phyloP scores from a whole-genome alignment of 2,888 invertebrate species.

The Mythimna vitellina region DNA sequence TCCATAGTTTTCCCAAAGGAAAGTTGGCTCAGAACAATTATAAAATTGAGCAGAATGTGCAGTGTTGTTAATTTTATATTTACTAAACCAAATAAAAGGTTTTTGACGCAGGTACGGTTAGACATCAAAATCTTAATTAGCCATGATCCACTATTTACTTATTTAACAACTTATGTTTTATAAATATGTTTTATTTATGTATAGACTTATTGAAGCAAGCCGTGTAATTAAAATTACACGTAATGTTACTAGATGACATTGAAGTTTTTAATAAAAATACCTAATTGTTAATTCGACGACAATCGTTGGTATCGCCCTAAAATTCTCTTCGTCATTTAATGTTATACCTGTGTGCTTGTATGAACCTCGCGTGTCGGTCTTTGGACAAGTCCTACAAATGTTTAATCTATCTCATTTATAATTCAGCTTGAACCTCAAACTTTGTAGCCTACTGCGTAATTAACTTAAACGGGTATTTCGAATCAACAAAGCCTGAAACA shows the following conservation, averaged over 20 bases:
- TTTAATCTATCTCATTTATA: constrained; percentile 36
- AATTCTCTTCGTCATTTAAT: background rate
- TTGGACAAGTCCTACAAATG: constrained; percentile 33
- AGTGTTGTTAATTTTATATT: constrained; percentile 3
- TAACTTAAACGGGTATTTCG: constrained; percentile 34
- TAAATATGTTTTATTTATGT: background rate
- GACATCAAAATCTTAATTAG: background rate
- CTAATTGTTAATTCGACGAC: no score
- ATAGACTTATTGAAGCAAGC: background rate
- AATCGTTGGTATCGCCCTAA: background rate
- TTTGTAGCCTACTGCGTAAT: constrained; percentile 38
- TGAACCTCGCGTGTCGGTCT: constrained; percentile 13
- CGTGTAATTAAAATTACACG: background rate
- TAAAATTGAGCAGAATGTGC: background rate
- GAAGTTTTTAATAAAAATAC: no score
- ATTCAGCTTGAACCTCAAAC: constrained; percentile 39
- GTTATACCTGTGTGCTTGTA: constrained; percentile 3
- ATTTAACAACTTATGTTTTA: background rate
- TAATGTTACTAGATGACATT: background rate
- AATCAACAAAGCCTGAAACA: constrained; percentile 20
- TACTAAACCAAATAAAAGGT: background rate
- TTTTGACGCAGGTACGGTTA: background rate
- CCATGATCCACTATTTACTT: background rate
- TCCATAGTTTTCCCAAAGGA: background rate
- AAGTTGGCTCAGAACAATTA: background rate